Evolutionary conservation across 2,797 vertebrate species (phyloP), one percentile per base, ranked within the genome.

Genomic region (Margarornis squamiger): DNA sequence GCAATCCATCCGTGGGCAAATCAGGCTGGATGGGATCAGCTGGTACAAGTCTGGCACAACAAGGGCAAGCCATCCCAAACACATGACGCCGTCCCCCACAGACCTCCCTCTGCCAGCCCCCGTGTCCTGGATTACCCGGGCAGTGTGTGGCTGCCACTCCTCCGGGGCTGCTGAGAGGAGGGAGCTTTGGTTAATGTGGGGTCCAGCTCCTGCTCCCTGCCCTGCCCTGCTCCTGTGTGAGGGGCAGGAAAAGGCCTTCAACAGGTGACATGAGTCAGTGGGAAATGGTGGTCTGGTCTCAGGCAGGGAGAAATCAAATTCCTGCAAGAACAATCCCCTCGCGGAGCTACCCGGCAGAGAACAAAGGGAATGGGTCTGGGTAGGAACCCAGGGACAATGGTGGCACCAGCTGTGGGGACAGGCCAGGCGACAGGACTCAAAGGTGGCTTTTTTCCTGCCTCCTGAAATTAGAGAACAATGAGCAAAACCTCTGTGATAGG

Each of bases 171-270:
- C 61, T 78, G 43, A 3, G 11, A 20, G 2, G 7, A 4, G 24
- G 3, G 23, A 45, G 45, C 32, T 0, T 0, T 14, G 20, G 9
- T 12, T 4, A 12, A 27, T 8, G 71, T 2, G 9, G 17, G 88
- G 10, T 22, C 57, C 14, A 4, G 52, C 19, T 62, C 21, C 96
- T 75, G 85, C 95, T 95, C 97, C 74, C 91, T 57, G 92, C 93
- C 29, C 91, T 57, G 92, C 92, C 27, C 46, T 41, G 86, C 41
- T 43, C 7, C 39, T 6, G 36, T 0, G 34, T 27, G 58, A 34
- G 86, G 97, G 96, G 86, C 96, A 95, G 98, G 97, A 98, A 98
- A 97, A 93, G 86, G 84, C 85, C 91, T 82, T 3, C 63, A 16
- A 10, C 91, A 93, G 90, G 82, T 70, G 80, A 80, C 80, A 59